Evolutionary conservation across 2,797 vertebrate genomes (phyloP).

Genomic region (Taenioides sp.): DNA sequence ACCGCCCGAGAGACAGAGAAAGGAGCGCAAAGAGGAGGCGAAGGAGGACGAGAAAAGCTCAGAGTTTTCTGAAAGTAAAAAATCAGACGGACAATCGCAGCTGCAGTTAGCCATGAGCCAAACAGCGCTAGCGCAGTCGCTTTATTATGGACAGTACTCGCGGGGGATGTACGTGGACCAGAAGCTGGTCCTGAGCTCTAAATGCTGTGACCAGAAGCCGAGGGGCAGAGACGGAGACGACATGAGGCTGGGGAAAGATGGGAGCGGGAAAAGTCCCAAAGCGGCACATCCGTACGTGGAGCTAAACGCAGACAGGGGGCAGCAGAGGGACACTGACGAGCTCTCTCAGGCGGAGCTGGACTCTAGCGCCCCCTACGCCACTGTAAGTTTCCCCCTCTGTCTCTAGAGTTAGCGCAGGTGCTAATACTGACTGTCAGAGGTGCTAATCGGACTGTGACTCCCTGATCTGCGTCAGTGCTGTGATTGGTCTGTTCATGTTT

Average conservation of each 20-base stretch:
- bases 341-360: slow-evolving; percentile 97
- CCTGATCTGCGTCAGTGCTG: not conserved
- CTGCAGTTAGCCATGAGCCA: slow-evolving; percentile 95
- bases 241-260: slow-evolving; percentile 83
- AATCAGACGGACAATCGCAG: slow-evolving; percentile 84
- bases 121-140: slow-evolving; percentile 94
- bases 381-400: slow-evolving; percentile 88
- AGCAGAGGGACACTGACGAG: slow-evolving; percentile 92
- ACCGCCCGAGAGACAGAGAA: slow-evolving; percentile 86
- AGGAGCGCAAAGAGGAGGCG: slow-evolving; percentile 86
- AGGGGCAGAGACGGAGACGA: slow-evolving; percentile 87
- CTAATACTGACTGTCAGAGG: slow-evolving; percentile 57
- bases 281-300: slow-evolving; percentile 87
- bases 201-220: slow-evolving; percentile 89
- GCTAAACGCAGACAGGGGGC: slow-evolving; percentile 82
- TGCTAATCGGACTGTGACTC: slow-evolving; percentile 51
- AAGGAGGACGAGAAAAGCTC: slow-evolving; percentile 87
- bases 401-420: slow-evolving; percentile 71
- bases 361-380: slow-evolving; percentile 95
- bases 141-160: slow-evolving; percentile 97
- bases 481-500: not conserved
- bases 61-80: slow-evolving; percentile 68
- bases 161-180: slow-evolving; percentile 97
- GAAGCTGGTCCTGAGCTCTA: slow-evolving; percentile 90
- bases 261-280: slow-evolving; percentile 84